Percentiles rank a stretch among this genome's conserved stretches.
Conservation (phyloP, 2,888 invertebrate species). For the Synergus japonicus region DNA sequence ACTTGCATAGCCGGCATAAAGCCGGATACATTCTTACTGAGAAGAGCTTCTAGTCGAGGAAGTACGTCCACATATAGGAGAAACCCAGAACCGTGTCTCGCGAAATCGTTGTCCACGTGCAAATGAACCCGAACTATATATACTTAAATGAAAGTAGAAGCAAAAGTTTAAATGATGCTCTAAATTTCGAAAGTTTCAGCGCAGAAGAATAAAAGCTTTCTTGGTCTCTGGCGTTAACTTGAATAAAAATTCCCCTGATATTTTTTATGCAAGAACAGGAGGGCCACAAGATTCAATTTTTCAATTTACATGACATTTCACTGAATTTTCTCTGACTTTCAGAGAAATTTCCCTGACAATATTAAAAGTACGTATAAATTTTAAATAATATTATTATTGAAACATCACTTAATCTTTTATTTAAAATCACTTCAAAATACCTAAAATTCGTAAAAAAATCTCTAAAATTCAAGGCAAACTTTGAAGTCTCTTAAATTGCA, state of each 20-base stretch:
- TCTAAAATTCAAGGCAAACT: no score
- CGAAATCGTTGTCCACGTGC: slow-evolving; percentile 8
- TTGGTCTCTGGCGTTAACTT: not conserved
- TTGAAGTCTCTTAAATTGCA: no score
- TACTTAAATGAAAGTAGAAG: not conserved
- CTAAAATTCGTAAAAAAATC: no score
- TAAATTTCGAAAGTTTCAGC: not conserved
- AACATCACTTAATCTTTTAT: no score
- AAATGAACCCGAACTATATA: slow-evolving; percentile 5
- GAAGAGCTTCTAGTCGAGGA: not conserved
- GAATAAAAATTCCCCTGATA: not conserved
- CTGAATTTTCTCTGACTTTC: no score
- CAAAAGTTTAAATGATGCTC: not conserved
- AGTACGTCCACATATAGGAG: not conserved
- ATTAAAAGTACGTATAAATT: no score
- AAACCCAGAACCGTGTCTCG: not conserved
- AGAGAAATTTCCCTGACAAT: no score
- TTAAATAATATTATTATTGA: no score
- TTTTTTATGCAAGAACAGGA: no score
- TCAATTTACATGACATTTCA: no score
- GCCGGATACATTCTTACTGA: slow-evolving; percentile 20
- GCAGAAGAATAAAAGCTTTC: not conserved
- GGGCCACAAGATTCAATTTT: no score
- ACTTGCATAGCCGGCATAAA: not conserved
- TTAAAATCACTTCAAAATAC: no score